Base-by-base conservation (phyloP, 2,113 vertebrate species). In the Columba livia region DNA sequence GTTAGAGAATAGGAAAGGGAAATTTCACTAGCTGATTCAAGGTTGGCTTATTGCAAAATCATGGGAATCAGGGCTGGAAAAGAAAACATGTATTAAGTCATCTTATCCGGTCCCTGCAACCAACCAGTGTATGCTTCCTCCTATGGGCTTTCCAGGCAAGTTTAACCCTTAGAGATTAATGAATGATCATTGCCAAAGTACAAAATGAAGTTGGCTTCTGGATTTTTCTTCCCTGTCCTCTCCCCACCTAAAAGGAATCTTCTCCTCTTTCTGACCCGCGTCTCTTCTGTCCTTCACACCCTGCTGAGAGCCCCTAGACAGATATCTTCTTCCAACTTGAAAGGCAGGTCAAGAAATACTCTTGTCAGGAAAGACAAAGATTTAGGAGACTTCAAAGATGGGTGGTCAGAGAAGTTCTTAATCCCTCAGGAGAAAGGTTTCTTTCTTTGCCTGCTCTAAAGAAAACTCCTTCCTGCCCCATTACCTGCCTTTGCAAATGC, bases 81-180 rank as follows among this genome's bases (percentile, higher is more conserved):
- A 94, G 75, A 93, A 93, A 94, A 86, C 48, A 70, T 34, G 56
- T 53, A 62, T 95, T 71, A 91, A 91, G 79, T 96, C 83, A 95
- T 96, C 77, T 94, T 82, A 85, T 90, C 84, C 21, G 4, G 56
- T 89, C 85, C 54, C 57, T 94, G 29, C 73, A 88, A 94, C 88
- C 80, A 95, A n/a, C 79, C 90, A 81, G 34, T n/a, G 36, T 57
- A 54, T 1, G 6, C 60, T 88, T 96, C 60, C 78, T 93, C 89
- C 80, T 23, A 2, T 94, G 85, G 73, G 85, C 58, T 84, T 92
- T 94, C 67, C 70, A 89, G 85, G 40, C 57, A 91, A 61, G 29
- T 44, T 90, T 93, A 94, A 94, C 88, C 65, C 67, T 92, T 94
- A 36, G 42, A 90, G 71, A 85, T 84, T 89, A 86, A 47, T 21